A percentile compares a stretch with the other conserved stretches of the same genome.
Conservation (phyloP, 2,797 vertebrate species). For the Tamandua tetradactyla region DNA sequence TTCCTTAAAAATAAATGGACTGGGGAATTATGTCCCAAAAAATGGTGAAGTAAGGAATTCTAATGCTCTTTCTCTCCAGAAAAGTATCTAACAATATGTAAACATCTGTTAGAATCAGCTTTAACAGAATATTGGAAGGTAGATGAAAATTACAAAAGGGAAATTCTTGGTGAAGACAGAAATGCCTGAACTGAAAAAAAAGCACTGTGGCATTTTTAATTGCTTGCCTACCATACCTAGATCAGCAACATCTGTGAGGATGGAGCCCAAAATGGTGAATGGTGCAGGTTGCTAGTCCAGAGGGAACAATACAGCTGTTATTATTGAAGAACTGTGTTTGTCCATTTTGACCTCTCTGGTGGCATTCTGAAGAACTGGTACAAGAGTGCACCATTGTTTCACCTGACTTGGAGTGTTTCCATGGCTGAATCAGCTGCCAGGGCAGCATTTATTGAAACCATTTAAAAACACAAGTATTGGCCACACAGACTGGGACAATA, state of each 20-base stretch:
- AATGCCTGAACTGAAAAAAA: neutral
- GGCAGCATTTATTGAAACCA: neutral
- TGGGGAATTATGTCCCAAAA: neutral
- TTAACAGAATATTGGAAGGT: conserved; percentile 34
- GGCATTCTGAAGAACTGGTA: neutral
- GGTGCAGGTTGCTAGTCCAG: neutral
- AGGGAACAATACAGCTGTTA: neutral
- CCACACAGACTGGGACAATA: neutral
- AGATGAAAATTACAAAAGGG: neutral
- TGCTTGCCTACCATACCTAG: neutral
- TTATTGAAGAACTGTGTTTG: neutral
- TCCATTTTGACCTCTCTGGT: neutral
- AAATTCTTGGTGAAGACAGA: neutral
- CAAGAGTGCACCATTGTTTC: neutral
- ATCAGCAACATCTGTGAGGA: neutral
- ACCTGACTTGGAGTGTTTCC: neutral
- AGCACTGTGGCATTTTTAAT: neutral
- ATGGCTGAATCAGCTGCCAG: neutral
- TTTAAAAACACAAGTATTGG: neutral
- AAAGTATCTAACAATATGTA: neutral
- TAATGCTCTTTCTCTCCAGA: neutral
- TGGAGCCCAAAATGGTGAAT: neutral
- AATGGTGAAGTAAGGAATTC: neutral
- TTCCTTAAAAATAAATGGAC: conserved; percentile 6
- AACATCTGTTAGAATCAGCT: neutral